A percentile compares a stretch with the other conserved stretches of the same genome.
Evolutionary conservation across 2,113 vertebrate genomes (phyloP).

Genomic region (Clarias magur): DNA sequence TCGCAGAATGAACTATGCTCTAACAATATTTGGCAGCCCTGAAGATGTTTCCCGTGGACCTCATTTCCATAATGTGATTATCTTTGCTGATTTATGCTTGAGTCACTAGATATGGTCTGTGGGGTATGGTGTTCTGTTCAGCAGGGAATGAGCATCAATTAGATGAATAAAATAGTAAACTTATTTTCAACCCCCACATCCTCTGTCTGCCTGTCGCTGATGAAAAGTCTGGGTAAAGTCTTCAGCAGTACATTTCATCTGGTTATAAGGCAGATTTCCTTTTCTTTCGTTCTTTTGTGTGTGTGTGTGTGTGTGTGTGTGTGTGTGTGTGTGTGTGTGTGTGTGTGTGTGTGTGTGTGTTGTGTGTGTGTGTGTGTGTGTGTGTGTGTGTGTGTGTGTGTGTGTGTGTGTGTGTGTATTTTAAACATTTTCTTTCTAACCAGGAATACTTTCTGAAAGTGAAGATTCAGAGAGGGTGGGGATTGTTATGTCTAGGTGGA

Average conservation of each 20-base stretch:
- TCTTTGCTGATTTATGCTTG: slow-evolving; percentile 64
- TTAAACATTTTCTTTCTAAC: background rate
- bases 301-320: background rate
- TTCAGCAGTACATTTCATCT: slow-evolving; percentile 11
- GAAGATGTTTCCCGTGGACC: slow-evolving; percentile 52
- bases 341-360: too few species aligned
- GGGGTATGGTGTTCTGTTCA: slow-evolving; percentile 50
- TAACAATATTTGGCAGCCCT: slow-evolving; percentile 38
- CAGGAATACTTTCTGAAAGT: slow-evolving; percentile 21
- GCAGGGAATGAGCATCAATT: slow-evolving; percentile 56
- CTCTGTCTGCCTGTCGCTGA: slow-evolving; percentile 20
- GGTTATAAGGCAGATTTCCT: background rate
- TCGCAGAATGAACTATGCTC: slow-evolving; percentile 24
- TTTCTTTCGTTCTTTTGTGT: background rate
- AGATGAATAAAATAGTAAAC: slow-evolving; percentile 51
- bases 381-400: too few species aligned
- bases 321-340: too few species aligned
- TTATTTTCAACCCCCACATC: slow-evolving; percentile 45
- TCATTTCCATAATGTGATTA: slow-evolving; percentile 66
- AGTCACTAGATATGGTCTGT: slow-evolving; percentile 52
- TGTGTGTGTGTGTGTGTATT: too few species aligned
- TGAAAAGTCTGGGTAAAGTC: slow-evolving; percentile 21
- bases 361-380: too few species aligned
- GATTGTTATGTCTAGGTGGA: slow-evolving; percentile 24
- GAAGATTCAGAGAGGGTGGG: background rate